Conservation (phyloP, 1,140 invertebrate genomes). For the Heliconius eleuchia region DNA sequence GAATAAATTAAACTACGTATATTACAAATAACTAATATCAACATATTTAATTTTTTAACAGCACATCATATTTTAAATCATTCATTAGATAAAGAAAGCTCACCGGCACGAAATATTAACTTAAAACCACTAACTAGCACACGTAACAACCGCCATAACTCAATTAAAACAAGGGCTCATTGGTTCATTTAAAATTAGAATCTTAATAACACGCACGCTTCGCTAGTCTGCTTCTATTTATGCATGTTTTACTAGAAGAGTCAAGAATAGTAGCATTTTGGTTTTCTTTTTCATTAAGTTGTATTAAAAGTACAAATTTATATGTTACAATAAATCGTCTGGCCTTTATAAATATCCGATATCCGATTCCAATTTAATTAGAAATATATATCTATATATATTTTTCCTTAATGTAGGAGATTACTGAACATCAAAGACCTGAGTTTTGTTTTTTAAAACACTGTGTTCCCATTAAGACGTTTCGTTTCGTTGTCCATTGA, state of each 20-base stretch:
- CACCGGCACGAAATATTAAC: slow-evolving; percentile 23
- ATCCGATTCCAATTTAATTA: no score
- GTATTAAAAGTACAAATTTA: no score
- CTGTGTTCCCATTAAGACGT: no score
- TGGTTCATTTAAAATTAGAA: slow-evolving; percentile 69
- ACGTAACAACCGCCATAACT: slow-evolving; percentile 55
- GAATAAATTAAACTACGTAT: background rate
- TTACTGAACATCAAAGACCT: no score
- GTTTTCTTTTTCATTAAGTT: no score
- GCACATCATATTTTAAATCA: slow-evolving; percentile 3
- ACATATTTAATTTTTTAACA: slow-evolving; percentile 5
- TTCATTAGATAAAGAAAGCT: slow-evolving; percentile 29
- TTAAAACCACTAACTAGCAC: slow-evolving; percentile 22
- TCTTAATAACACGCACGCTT: slow-evolving; percentile 68
- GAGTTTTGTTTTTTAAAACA: no score
- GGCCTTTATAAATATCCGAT: no score
- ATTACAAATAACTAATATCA: background rate
- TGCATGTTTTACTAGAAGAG: background rate
- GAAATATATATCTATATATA: no score
- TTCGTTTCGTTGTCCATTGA: no score
- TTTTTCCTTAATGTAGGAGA: no score
- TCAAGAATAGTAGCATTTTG: background rate
- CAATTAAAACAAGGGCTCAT: slow-evolving; percentile 72
- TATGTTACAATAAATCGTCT: no score
- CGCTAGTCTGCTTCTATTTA: slow-evolving; percentile 57